These are phyloP conservation scores for Geothlypis trichas DNA, from an alignment of 2,113 vertebrate species.

Conservation along the genomic window DNA sequence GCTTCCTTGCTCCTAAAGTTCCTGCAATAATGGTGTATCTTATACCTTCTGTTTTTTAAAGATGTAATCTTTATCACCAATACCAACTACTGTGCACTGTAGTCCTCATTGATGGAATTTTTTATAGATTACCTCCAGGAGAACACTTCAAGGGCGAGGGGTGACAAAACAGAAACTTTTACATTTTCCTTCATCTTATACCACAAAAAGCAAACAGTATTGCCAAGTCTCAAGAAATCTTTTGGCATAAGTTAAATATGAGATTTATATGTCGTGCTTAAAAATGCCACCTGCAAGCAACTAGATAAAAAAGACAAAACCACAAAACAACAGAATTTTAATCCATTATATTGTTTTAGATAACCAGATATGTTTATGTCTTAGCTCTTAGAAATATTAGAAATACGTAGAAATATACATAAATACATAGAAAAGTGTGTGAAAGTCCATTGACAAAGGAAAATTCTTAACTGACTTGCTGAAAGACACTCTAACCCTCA, in stretches of 20 bases:
- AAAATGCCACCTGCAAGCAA: not conserved
- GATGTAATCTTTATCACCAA: slow-evolving; percentile 42
- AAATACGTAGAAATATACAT: not conserved
- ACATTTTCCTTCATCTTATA: not conserved
- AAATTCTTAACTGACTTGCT: not conserved
- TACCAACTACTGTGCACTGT: slow-evolving; percentile 31
- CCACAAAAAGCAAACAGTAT: not conserved
- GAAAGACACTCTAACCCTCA: slow-evolving; percentile 10
- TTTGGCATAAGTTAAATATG: not conserved
- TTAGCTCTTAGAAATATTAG: not conserved
- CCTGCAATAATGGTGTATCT: not conserved
- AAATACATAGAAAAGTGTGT: not conserved
- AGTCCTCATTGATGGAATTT: slow-evolving; percentile 28
- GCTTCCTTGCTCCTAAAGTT: slow-evolving; percentile 8
- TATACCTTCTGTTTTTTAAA: slow-evolving; percentile 44
- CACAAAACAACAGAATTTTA: not conserved
- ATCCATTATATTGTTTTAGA: not conserved
- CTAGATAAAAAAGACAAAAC: not conserved
- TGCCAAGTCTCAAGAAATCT: not conserved
- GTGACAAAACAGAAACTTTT: not conserved
- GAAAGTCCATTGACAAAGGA: not conserved
- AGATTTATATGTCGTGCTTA: slow-evolving; percentile 28
- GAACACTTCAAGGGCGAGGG: not conserved
- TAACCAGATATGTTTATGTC: not conserved
- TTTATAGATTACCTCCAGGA: slow-evolving; percentile 39